Percentiles rank a stretch among this genome's conserved stretches.
phyloP scores from a whole-genome alignment of 2,113 vertebrate genomes.

The Phalacrocorax pelagicus region DNA sequence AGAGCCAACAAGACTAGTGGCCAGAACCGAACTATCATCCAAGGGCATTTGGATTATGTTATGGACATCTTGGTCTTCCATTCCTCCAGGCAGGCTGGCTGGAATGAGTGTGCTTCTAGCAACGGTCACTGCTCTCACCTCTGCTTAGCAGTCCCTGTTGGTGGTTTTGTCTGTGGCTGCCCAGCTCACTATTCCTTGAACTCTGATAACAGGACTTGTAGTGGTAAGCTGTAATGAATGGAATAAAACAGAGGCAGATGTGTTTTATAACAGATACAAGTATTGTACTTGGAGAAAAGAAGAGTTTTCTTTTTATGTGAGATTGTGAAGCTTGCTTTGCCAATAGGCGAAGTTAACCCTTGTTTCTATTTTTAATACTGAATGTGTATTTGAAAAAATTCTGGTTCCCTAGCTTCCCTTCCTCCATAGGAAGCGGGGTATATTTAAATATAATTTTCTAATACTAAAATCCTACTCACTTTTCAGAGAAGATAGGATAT shows the following conservation, averaged over 20 bases:
- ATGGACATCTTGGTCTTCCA: constrained; percentile 99
- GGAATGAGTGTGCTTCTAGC: constrained; percentile 95
- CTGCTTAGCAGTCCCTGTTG: constrained; percentile 89
- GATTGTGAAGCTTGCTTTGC: background rate
- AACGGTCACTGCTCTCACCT: constrained; percentile 96
- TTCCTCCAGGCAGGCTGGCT: constrained; percentile 92
- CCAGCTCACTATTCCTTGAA: constrained; percentile 96
- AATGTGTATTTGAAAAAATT: background rate
- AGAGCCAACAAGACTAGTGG: constrained; percentile 96
- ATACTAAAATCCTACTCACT: background rate
- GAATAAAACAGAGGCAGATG: background rate
- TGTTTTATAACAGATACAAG: background rate
- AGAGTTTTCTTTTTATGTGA: background rate
- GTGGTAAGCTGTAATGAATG: constrained; percentile 78
- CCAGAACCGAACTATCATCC: constrained; percentile 94
- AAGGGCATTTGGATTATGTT: constrained; percentile 94
- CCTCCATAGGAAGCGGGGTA: background rate
- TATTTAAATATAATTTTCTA: background rate
- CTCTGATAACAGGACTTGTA: constrained; percentile 94
- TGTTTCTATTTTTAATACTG: background rate
- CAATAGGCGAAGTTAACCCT: background rate
- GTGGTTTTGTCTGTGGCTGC: constrained; percentile 91
- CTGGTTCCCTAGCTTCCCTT: background rate
- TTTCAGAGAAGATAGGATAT: background rate
- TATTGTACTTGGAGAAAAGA: background rate